These are phyloP conservation scores for Centropyge bicolor DNA, from an alignment of 2,797 vertebrate genomes.

Conservation along the genomic window DNA sequence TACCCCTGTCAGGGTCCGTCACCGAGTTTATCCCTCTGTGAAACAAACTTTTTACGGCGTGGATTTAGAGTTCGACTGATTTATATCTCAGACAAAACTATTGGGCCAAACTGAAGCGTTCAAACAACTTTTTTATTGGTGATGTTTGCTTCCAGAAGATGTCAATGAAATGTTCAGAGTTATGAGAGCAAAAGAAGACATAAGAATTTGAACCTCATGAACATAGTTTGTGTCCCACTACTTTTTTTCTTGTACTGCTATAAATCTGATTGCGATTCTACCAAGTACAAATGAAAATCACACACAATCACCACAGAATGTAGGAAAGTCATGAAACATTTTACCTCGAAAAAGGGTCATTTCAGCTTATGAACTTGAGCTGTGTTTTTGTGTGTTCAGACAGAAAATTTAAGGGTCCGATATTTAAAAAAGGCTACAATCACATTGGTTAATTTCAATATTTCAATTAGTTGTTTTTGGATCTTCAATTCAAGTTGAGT, in stretches of 20 bases:
- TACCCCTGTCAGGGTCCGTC: slow-evolving; percentile 58
- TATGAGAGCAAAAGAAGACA: not conserved
- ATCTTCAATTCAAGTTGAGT: no score
- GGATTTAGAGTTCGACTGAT: slow-evolving; percentile 59
- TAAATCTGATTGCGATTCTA: not conserved
- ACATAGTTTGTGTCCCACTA: no score
- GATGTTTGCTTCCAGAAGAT: slow-evolving; percentile 7
- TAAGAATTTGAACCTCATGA: no score
- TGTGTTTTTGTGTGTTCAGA: not conserved
- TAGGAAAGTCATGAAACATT: not conserved
- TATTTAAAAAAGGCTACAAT: no score
- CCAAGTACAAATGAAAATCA: not conserved
- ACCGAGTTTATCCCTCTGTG: slow-evolving; percentile 49
- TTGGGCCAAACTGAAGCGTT: slow-evolving; percentile 24
- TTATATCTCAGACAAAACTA: slow-evolving; percentile 34
- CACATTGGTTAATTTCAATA: no score
- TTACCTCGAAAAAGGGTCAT: not conserved
- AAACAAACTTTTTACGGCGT: slow-evolving; percentile 61
- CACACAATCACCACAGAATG: not conserved
- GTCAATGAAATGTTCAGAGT: not conserved
- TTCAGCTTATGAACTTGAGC: not conserved
- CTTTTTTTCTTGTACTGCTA: no score
- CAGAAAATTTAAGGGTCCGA: not conserved
- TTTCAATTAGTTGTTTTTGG: no score
- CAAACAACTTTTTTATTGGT: slow-evolving; percentile 16